Conservation (phyloP, 1,140 invertebrate genomes). For the Vollenhovia emeryi region DNA sequence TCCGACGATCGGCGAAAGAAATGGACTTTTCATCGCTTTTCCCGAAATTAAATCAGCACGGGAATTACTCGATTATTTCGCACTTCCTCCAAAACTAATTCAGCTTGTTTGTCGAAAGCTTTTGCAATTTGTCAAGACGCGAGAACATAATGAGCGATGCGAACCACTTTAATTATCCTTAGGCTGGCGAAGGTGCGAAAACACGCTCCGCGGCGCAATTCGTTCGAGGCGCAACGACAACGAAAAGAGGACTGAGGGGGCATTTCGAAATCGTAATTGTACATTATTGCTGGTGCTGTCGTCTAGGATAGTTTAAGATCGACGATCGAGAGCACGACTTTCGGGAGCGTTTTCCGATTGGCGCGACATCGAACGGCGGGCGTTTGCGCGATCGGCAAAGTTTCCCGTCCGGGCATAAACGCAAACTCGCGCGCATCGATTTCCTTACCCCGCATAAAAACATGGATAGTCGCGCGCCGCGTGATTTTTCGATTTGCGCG, state of each 20-base stretch:
- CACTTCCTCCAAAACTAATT: slow-evolving; percentile 25
- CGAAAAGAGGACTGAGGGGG: not conserved
- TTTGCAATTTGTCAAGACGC: not conserved
- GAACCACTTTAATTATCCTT: not conserved
- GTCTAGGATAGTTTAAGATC: slow-evolving; percentile 17
- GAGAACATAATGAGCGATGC: slow-evolving; percentile 12
- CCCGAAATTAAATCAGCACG: slow-evolving; percentile 28
- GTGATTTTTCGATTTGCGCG: slow-evolving; percentile 16
- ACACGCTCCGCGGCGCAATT: not conserved
- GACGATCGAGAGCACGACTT: slow-evolving; percentile 48
- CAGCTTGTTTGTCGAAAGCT: slow-evolving; percentile 18
- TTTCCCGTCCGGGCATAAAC: not conserved
- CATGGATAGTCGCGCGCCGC: not conserved
- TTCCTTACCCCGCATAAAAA: slow-evolving; percentile 35
- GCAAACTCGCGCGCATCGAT: not conserved
- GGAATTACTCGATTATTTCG: slow-evolving; percentile 28
- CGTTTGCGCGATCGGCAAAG: slow-evolving; percentile 41
- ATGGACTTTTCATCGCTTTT: not conserved
- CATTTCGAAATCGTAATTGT: not conserved
- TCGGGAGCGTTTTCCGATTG: slow-evolving; percentile 12
- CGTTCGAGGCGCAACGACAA: not conserved
- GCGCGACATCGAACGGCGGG: not conserved
- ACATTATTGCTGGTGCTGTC: slow-evolving; percentile 27
- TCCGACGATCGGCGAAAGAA: slow-evolving; percentile 7
- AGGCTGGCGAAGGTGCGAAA: not conserved